A percentile compares a stretch with the other conserved stretches of the same genome.
Evolutionary conservation across 2,113 vertebrate genomes (phyloP).

Genomic region (Picathartes gymnocephalus): DNA sequence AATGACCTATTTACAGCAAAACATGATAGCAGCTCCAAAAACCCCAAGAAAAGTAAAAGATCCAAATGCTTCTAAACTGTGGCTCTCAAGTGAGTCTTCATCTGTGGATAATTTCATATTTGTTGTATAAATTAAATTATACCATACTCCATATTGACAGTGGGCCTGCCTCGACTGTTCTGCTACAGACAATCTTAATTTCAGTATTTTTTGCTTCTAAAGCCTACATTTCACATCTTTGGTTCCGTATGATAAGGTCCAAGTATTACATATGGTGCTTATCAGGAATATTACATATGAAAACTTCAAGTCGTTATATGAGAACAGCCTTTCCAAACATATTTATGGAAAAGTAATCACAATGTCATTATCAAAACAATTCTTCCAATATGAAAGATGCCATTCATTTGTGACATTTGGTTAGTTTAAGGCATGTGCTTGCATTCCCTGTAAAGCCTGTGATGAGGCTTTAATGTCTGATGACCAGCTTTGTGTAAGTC

Average conservation of each 20-base stretch:
- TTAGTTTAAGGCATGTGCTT: not conserved
- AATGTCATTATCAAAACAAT: not conserved
- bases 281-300: not conserved
- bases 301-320: not conserved
- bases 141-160: not conserved
- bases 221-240: not conserved
- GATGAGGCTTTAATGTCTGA: not conserved
- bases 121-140: not conserved
- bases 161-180: fast-evolving
- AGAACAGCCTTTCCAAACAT: not conserved
- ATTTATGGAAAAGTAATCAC: not conserved
- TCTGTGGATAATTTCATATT: not conserved
- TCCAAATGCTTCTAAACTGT: not conserved
- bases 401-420: not conserved
- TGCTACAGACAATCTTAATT: not conserved
- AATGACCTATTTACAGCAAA: not conserved
- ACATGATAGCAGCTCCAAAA: not conserved
- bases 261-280: not conserved
- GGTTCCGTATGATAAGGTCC: not conserved
- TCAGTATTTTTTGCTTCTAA: not conserved
- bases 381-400: not conserved
- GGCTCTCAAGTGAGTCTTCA: not conserved
- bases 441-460: not conserved
- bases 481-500: not conserved
- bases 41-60: not conserved